A percentile compares a stretch with the other conserved stretches of the same genome.
phyloP scores from a whole-genome alignment of 2,888 invertebrate genomes.

The Chalcosyrphus nemorum region DNA sequence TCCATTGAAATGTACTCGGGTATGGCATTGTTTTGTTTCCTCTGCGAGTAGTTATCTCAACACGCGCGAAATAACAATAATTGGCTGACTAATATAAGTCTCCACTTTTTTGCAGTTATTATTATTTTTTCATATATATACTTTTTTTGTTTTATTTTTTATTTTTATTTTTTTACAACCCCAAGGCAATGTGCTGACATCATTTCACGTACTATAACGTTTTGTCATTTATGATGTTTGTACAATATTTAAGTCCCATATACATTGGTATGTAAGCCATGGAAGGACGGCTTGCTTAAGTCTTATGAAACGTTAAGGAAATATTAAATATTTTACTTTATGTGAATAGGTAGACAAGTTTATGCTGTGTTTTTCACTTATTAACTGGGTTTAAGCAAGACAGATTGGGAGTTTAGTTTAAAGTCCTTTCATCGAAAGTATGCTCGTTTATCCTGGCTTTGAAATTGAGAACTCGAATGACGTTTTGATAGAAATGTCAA shows the following conservation, averaged over 20 bases:
- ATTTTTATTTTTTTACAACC: conserved; percentile 47
- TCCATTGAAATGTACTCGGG: conserved; percentile 41
- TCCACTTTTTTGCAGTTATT: conserved; percentile 48
- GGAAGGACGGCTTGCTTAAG: neutral
- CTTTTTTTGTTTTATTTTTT: neutral
- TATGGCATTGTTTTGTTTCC: conserved; percentile 59
- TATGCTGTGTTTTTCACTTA: too few relatives aligned
- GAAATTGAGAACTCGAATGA: too few relatives aligned
- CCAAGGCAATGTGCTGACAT: conserved; percentile 69
- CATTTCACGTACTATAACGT: conserved; percentile 61
- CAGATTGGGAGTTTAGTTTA: too few relatives aligned
- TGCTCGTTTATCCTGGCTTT: too few relatives aligned
- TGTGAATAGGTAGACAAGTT: too few relatives aligned
- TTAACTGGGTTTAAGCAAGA: too few relatives aligned
- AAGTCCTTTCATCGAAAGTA: too few relatives aligned
- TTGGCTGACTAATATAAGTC: conserved; percentile 71
- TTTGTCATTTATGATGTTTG: conserved; percentile 65
- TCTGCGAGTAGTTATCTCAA: conserved; percentile 59
- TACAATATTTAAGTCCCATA: conserved; percentile 30
- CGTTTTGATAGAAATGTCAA: too few relatives aligned
- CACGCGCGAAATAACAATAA: conserved; percentile 70
- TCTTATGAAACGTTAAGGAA: neutral
- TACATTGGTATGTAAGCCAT: neutral
- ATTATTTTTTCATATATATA: conserved; percentile 29
- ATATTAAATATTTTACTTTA: too few relatives aligned